Evolutionary conservation across 2,797 vertebrate species (phyloP).

Genomic region (Argyrosomus regius): DNA sequence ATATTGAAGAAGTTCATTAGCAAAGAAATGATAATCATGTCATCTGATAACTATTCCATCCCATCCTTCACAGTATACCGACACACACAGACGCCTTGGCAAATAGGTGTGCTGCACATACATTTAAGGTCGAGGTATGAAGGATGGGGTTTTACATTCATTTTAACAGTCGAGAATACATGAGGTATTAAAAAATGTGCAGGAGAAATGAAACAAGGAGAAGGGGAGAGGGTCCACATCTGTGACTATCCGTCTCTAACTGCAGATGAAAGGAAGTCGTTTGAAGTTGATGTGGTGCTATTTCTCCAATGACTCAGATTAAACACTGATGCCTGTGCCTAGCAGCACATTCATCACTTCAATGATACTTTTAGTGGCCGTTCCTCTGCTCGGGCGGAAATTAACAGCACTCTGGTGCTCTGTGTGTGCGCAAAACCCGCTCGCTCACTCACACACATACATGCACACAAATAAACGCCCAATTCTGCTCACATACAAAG

Average conservation of each 20-base stretch:
- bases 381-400: conserved; percentile 75
- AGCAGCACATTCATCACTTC: conserved; percentile 79
- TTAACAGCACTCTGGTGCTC: conserved; percentile 79
- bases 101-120: not conserved
- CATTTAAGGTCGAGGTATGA: conserved; percentile 7
- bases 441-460: conserved; percentile 2
- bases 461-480: conserved; percentile 3
- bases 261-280: conserved; percentile 78
- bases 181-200: conserved; percentile 34
- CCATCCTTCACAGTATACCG: not conserved
- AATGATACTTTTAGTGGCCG: conserved; percentile 79
- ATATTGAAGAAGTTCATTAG: not conserved
- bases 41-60: not conserved
- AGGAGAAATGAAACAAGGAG: conserved; percentile 43
- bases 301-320: conserved; percentile 82
- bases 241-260: conserved; percentile 60
- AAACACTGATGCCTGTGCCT: conserved; percentile 75
- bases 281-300: conserved; percentile 78
- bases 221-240: conserved; percentile 60
- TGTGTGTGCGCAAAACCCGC: conserved; percentile 43
- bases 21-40: not conserved
- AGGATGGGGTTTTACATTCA: conserved; percentile 17
- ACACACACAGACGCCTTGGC: not conserved
- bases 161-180: conserved; percentile 23
- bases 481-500: conserved; percentile 34